phyloP scores from a whole-genome alignment of 1,140 invertebrate genomes.

The Lordiphosa collinella region DNA sequence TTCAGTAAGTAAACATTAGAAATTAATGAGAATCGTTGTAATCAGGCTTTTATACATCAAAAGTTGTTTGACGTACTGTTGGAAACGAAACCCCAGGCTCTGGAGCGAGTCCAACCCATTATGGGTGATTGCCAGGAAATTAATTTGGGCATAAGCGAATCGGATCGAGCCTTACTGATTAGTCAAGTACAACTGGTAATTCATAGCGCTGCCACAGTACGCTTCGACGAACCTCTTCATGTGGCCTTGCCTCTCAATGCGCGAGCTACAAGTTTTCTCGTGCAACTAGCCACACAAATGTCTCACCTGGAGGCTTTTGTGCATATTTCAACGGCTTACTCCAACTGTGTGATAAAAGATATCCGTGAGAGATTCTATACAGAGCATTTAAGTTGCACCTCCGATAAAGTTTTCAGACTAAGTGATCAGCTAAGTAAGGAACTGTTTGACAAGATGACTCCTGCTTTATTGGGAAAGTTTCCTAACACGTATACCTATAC shows the following conservation, averaged over 20 bases:
- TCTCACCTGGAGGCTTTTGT: background rate
- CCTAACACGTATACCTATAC: constrained; percentile 1
- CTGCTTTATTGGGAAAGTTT: background rate
- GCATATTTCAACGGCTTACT: background rate
- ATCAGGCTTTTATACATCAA: background rate
- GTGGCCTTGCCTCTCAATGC: constrained; percentile 82
- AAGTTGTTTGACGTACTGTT: constrained; percentile 1
- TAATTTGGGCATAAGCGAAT: background rate
- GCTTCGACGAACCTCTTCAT: constrained; percentile 89
- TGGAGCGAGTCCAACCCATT: background rate
- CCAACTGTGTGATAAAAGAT: background rate
- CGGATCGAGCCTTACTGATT: background rate
- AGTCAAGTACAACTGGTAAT: constrained; percentile 83
- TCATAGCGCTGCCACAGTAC: constrained; percentile 90
- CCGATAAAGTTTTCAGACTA: background rate
- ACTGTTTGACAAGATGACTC: background rate
- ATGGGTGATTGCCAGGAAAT: background rate
- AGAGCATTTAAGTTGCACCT: background rate
- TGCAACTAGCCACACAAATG: constrained; percentile 63
- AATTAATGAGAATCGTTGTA: background rate
- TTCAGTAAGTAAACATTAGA: background rate
- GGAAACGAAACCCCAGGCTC: background rate
- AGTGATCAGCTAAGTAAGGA: background rate
- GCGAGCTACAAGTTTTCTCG: constrained; percentile 80
- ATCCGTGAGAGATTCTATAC: background rate